Base-by-base conservation (phyloP, 2,888 invertebrate genomes). In the Hybos culiciformis region DNA sequence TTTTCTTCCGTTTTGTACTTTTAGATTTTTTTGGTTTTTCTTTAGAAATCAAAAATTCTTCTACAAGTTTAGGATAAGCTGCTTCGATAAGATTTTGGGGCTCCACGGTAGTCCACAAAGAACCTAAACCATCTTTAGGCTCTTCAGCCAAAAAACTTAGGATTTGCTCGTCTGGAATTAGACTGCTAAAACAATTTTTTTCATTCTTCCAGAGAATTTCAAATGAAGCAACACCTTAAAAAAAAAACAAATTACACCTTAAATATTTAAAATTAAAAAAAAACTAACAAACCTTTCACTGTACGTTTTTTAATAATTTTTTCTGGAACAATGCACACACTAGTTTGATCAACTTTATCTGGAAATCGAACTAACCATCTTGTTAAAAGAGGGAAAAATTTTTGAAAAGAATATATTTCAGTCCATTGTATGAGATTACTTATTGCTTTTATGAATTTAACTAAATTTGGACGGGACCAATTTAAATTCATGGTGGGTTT, bases 331-430 rank as follows among this genome's bases (percentile, higher is more conserved):
- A 77, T 54, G 45, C 67, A 43, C 26, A 57, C 59, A 26, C 41
- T 29, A 37, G 44, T 2, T 38, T 31, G 3, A 20, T 45, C 4
- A 33, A 39, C 3, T 45, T 45, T 23, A n/a, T 40, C 11, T 2
- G 21, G 5, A 3, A 18, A 12, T 46, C 54, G 53, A 53, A 63
- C 74, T 56, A 84, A 83, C 84, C 84, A 86, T 51, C 85, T 73
- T 0, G 83, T 83, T 18, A 81, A 59, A 34, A 88, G 58, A 0
- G 85, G 83, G 44, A 86, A 68, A 51, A 84, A 77, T 60, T 86
- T 87, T 54, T 80, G 78, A 49, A 85, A 78, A 31, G 80, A 73
- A 58, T 87, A 86, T 23, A 77, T 70, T 55, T 80, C 77, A 3
- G 78, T 72, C 88, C 88, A 88, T 49, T 74, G 73, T 41, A 87